Evolutionary conservation across 1,140 invertebrate species (phyloP).

Genomic region (Zophobas morio): DNA sequence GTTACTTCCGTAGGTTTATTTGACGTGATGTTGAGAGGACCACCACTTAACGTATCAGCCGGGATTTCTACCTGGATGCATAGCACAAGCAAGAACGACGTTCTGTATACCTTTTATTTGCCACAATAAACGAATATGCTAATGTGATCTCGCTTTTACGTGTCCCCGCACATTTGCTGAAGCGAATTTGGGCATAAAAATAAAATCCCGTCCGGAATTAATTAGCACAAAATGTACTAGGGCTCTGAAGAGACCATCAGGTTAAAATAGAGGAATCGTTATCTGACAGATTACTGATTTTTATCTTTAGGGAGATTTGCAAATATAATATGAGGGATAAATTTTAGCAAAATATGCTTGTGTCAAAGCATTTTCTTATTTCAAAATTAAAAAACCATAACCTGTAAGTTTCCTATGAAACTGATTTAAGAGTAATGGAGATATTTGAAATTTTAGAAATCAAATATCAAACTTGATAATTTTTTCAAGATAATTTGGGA

Average conservation of each 20-base stretch:
- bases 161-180: conserved; percentile 40
- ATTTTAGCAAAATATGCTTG: too few species aligned
- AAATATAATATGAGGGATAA: too few species aligned
- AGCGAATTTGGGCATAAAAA: conserved; percentile 34
- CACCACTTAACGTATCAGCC: conserved; percentile 36
- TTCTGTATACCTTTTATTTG: conserved; percentile 41
- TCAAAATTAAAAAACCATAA: too few species aligned
- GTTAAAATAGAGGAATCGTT: too few species aligned
- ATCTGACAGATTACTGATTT: too few species aligned
- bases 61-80: conserved; percentile 28
- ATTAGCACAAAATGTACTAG: conserved; percentile 8
- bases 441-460: too few species aligned
- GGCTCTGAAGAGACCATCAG: background rate
- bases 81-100: conserved; percentile 10
- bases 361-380: too few species aligned
- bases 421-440: too few species aligned
- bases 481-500: too few species aligned
- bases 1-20: conserved; percentile 52
- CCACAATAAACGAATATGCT: conserved; percentile 41
- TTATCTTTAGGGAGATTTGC: too few species aligned
- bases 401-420: too few species aligned
- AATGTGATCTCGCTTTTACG: conserved; percentile 38
- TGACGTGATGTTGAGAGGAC: conserved; percentile 39
- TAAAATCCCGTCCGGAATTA: conserved; percentile 34
- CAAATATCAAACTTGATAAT: too few species aligned